phyloP scores from a whole-genome alignment of 2,797 vertebrate species.

The Amphiprion clarkii region DNA sequence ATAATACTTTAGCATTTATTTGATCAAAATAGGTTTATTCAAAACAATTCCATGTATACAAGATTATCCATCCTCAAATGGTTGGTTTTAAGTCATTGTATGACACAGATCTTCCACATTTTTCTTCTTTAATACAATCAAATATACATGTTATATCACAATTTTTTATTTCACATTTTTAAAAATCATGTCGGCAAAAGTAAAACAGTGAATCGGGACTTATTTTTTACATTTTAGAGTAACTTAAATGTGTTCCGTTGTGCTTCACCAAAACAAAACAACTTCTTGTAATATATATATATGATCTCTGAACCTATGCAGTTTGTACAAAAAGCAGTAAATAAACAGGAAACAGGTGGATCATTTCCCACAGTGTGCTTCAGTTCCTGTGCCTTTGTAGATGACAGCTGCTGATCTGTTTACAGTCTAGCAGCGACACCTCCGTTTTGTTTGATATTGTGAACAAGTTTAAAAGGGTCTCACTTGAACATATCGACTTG shows the following conservation, averaged over 20 bases:
- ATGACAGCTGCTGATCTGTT: slow-evolving; percentile 29
- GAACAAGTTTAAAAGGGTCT: slow-evolving; percentile 15
- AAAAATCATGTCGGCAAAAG: slow-evolving; percentile 16
- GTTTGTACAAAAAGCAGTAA: slow-evolving; percentile 20
- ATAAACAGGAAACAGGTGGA: slow-evolving; percentile 75
- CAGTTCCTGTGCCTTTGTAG: slow-evolving; percentile 18
- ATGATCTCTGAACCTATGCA: slow-evolving; percentile 17
- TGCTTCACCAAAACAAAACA: slow-evolving; percentile 38
- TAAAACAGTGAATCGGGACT: background rate
- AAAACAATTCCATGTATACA: slow-evolving; percentile 32
- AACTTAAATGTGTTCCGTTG: slow-evolving; percentile 3
- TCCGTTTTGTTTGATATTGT: slow-evolving; percentile 1
- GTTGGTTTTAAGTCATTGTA: slow-evolving; percentile 20
- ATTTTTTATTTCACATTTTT: slow-evolving; percentile 33
- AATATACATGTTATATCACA: slow-evolving; percentile 28
- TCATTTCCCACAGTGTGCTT: slow-evolving; percentile 4
- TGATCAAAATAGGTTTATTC: slow-evolving; percentile 66
- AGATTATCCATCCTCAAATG: slow-evolving; percentile 5
- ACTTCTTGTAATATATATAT: slow-evolving; percentile 17
- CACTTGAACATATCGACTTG: too few species aligned
- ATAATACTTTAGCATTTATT: slow-evolving; percentile 6
- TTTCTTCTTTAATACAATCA: slow-evolving; percentile 24
- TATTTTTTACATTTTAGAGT: background rate
- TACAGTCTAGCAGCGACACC: slow-evolving; percentile 3
- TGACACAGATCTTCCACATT: slow-evolving; percentile 10